Evolutionary conservation across 2,113 vertebrate species (phyloP).

Genomic region (Chloroceryle aenea): DNA sequence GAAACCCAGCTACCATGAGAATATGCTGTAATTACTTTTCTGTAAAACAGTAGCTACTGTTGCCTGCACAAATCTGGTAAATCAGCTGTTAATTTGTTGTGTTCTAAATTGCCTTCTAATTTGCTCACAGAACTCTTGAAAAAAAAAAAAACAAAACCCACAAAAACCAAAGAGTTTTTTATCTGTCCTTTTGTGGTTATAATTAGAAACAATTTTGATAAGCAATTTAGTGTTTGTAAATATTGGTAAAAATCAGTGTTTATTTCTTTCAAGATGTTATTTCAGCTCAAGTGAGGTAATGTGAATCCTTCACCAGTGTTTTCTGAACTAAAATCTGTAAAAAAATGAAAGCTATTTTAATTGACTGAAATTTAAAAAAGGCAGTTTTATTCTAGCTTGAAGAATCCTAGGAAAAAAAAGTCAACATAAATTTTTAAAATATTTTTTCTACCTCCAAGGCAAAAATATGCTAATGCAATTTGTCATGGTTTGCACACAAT

Average conservation of each 20-base stretch:
- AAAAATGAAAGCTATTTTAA: not conserved
- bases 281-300: not conserved
- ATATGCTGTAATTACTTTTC: not conserved
- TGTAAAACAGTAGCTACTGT: not conserved
- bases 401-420: not conserved
- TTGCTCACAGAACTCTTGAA: not conserved
- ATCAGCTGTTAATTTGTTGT: not conserved
- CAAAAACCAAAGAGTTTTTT: not conserved
- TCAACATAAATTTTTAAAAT: accelerated
- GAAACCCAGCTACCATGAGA: not conserved
- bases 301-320: not conserved
- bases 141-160: not conserved
- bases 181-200: not conserved
- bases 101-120: not conserved
- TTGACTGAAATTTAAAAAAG: not conserved
- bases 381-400: not conserved
- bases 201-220: not conserved
- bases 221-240: not conserved
- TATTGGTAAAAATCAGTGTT: not conserved
- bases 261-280: not conserved
- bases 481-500: not conserved
- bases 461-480: not conserved
- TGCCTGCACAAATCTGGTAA: not conserved
- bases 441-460: not conserved
- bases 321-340: not conserved